A percentile compares a stretch with the other conserved stretches of the same genome.
Conservation (phyloP, 2,113 vertebrate species). For the Micronycteris hirsuta region DNA sequence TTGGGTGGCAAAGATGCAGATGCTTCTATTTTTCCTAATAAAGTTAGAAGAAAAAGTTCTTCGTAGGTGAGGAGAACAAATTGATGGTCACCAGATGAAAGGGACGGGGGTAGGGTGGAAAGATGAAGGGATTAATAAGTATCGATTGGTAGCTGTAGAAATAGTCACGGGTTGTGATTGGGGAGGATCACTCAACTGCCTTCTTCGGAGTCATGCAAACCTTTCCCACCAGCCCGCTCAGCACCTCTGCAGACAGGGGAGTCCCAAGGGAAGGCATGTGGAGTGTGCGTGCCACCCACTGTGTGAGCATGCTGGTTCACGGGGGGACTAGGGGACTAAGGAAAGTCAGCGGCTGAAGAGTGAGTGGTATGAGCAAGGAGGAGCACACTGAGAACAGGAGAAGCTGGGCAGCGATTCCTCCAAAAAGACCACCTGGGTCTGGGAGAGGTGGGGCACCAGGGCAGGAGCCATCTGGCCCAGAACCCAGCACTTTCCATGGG, state of each 20-base stretch:
- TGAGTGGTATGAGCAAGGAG: fast-evolving
- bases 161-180: neutral
- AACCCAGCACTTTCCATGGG: too few relatives aligned
- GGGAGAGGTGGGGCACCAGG: neutral
- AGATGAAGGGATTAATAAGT: neutral
- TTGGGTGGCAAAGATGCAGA: neutral
- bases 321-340: too few relatives aligned
- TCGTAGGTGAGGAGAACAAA: neutral
- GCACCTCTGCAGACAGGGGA: neutral
- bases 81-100: fast-evolving
- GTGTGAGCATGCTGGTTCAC: neutral
- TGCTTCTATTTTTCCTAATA: neutral
- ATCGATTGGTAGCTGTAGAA: neutral
- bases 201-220: neutral
- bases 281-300: fast-evolving
- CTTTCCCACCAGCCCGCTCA: neutral
- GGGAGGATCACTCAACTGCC: neutral
- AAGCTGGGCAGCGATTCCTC: fast-evolving
- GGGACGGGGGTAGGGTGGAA: neutral
- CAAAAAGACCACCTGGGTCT: neutral
- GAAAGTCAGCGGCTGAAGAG: neutral
- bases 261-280: neutral
- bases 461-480: neutral
- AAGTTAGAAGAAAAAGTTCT: neutral
- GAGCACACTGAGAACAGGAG: fast-evolving